A percentile compares a stretch with the other conserved stretches of the same genome.
Evolutionary conservation across 2,888 invertebrate genomes (phyloP).

Genomic region (Lithophane ornitopus): DNA sequence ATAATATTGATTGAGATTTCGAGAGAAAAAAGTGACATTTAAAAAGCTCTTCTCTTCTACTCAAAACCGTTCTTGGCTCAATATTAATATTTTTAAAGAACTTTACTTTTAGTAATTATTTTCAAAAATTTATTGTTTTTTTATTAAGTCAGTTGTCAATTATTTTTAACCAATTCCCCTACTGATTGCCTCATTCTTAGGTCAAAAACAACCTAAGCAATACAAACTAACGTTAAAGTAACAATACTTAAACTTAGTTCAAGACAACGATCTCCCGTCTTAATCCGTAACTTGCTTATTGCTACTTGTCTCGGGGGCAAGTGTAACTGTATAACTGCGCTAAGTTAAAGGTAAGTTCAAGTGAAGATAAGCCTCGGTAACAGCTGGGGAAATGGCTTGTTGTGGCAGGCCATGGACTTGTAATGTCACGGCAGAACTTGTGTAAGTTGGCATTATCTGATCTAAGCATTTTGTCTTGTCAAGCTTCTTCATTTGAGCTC

Average conservation of each 20-base stretch:
- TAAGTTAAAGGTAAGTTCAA: slow-evolving; percentile 53
- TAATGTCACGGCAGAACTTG: background rate
- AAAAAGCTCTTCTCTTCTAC: background rate
- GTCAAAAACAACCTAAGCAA: slow-evolving; percentile 16
- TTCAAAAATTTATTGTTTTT: too few species aligned
- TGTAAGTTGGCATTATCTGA: background rate
- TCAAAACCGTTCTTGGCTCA: background rate
- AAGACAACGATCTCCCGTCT: slow-evolving; percentile 57
- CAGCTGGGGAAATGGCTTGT: slow-evolving; percentile 27
- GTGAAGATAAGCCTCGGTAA: slow-evolving; percentile 54
- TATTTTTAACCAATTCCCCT: background rate
- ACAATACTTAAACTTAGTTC: slow-evolving; percentile 37
- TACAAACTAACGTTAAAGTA: slow-evolving; percentile 1
- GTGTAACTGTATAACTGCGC: slow-evolving; percentile 32
- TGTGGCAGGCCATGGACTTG: slow-evolving; percentile 34
- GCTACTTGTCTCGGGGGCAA: slow-evolving; percentile 39
- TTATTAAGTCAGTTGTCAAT: too few species aligned
- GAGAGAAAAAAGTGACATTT: background rate
- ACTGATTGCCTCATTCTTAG: background rate
- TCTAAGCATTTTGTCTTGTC: background rate
- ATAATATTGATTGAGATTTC: background rate
- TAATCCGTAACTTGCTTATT: slow-evolving; percentile 55
- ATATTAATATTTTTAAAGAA: background rate
- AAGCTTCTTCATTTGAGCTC: too few species aligned
- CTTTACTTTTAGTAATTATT: background rate